phyloP scores from a whole-genome alignment of 2,113 vertebrate species.

The Amblyornis subalaris region DNA sequence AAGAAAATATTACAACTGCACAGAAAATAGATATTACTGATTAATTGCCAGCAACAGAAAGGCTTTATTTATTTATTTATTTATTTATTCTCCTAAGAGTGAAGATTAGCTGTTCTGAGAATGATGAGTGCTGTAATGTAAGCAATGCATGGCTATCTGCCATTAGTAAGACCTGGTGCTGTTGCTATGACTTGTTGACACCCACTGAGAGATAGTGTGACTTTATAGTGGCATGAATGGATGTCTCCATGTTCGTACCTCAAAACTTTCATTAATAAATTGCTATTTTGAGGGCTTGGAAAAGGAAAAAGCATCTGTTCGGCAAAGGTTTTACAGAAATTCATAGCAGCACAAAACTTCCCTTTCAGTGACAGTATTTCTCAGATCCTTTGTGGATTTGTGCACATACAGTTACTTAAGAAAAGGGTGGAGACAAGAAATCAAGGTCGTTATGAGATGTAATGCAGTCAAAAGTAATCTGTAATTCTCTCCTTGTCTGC shows the following conservation, averaged over 20 bases:
- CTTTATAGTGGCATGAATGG: not conserved
- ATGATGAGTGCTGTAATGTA: not conserved
- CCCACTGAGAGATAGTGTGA: not conserved
- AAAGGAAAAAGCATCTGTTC: not conserved
- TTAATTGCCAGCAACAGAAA: not conserved
- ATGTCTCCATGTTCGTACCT: not conserved
- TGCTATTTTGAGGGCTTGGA: not conserved
- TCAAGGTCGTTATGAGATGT: not conserved
- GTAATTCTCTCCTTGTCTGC: not conserved
- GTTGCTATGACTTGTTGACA: not conserved
- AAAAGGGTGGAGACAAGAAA: not conserved
- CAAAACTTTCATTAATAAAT: not conserved
- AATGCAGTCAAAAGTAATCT: not conserved
- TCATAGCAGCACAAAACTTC: not conserved
- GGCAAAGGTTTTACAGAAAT: not conserved
- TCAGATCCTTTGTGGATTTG: not conserved
- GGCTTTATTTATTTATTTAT: not conserved
- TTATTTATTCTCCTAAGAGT: not conserved
- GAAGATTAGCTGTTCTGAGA: not conserved
- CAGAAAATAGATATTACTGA: not conserved
- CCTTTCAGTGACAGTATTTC: not conserved
- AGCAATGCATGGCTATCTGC: not conserved
- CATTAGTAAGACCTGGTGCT: not conserved
- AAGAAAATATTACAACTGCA: not conserved
- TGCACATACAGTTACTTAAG: not conserved